Evolutionary conservation across 2,888 invertebrate genomes (phyloP), one percentile per base, ranked within the genome.

Genomic region (Bruchidius siliquastri): DNA sequence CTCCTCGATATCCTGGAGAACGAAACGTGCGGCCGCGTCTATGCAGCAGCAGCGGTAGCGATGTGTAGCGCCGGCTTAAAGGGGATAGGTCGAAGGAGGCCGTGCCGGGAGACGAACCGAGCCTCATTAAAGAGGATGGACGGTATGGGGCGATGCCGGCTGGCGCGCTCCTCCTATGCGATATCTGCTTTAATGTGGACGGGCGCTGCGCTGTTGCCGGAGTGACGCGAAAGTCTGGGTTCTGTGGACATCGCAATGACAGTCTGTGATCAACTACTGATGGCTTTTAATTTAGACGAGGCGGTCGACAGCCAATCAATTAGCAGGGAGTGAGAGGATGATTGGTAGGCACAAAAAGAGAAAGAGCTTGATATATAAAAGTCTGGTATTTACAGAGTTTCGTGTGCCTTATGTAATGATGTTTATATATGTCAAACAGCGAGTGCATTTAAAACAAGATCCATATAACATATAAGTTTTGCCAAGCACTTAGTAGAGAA

Each of bases 61-160:
- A 77, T 78, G 76, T 79, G 73, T 76, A 78, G 78, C 80, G 80
- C 77, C 79, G 77, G 70, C 79, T 79, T 81, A 82, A 81, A 81
- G 81, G 77, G 77, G 81, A 81, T 79, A 78, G 74, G 32, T 74
- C 76, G 70, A 73, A 77, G 18, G 13, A 18, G 18, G 49, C 49
- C 49, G 49, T 49, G 49, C 49, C 49, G 49, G 49, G 68, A 73
- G 68, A 32, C 67, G 71, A 32, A 71, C 72, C 73, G 68, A 73
- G 68, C 67, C 32, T 67, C 49, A 71, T 72, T 76, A 79, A 79
- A 77, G 76, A 71, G 72, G 78, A 77, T 75, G 72, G 71, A 72
- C 73, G 66, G 74, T 71, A 75, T 70, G 74, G 22, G 49, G 6
- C 49, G 67, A 70, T 72, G 71, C 72, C 67, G 71, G 71, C 73